Conservation (phyloP, 2,888 invertebrate species). For the Xanthorhoe spadicearia region DNA sequence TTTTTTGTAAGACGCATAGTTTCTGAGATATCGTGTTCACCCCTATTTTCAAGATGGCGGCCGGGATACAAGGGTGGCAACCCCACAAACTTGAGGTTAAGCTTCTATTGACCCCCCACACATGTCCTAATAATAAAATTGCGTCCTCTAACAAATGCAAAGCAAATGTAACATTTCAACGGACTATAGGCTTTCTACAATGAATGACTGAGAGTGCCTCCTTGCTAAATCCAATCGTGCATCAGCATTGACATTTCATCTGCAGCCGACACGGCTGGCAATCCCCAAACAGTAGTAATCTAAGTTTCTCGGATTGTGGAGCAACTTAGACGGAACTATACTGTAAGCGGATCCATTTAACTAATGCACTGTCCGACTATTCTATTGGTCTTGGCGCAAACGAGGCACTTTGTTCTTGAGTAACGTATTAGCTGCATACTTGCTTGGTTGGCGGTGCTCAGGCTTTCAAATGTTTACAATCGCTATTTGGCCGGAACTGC, state of each 20-base stretch:
- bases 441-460: constrained; percentile 26
- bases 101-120: too few species aligned
- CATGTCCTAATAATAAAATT: too few species aligned
- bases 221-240: constrained; percentile 26
- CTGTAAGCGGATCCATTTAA: constrained; percentile 79
- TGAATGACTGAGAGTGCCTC: background rate
- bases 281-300: constrained; percentile 73
- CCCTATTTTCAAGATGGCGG: too few species aligned
- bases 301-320: constrained; percentile 78
- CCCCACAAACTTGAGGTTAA: too few species aligned
- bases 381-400: constrained; percentile 78
- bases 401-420: constrained; percentile 76
- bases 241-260: constrained; percentile 67
- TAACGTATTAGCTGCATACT: constrained; percentile 70
- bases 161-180: too few species aligned
- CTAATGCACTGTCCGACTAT: constrained; percentile 82
- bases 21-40: too few species aligned
- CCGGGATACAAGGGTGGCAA: too few species aligned
- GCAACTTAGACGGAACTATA: constrained; percentile 73
- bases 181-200: background rate
- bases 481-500: constrained; percentile 25
- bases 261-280: constrained; percentile 66
- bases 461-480: constrained; percentile 50
- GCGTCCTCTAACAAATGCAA: too few species aligned
- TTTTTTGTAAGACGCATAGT: too few species aligned